Conservation (phyloP, 2,888 invertebrate species). For the Eueremaeus valkanovi region DNA sequence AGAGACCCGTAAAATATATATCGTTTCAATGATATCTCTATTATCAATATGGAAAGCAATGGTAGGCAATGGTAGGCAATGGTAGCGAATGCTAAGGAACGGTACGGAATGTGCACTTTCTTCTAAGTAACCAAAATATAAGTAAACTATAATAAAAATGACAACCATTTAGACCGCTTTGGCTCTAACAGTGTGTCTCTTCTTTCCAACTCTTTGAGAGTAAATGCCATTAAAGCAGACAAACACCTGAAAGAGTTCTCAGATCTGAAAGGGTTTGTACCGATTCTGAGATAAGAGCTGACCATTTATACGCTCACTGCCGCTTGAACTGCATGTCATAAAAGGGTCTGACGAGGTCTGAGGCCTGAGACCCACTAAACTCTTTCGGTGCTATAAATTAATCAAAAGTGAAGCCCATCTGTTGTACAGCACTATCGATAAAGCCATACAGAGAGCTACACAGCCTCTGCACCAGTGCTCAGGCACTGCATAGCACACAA, state of each 20-base stretch:
- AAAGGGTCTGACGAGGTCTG: conserved; percentile 1
- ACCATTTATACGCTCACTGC: conserved; percentile 4
- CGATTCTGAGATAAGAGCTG: not conserved
- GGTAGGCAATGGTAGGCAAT: no score
- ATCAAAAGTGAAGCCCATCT: conserved; percentile 29
- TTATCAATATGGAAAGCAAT: not conserved
- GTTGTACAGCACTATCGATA: not conserved
- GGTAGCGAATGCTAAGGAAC: no score
- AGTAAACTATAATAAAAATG: not conserved
- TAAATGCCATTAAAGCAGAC: not conserved
- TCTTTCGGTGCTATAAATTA: conserved; percentile 20
- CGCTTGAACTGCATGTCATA: not conserved
- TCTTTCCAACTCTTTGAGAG: not conserved
- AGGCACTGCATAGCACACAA: no score
- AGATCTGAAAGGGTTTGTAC: not conserved
- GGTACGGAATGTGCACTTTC: conserved; percentile 1
- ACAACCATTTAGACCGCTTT: no score
- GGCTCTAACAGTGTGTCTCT: no score
- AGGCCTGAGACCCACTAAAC: not conserved
- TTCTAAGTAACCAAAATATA: not conserved
- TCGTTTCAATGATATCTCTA: not conserved
- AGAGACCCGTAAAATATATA: conserved; percentile 17
- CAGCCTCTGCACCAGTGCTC: no score
- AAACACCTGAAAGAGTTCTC: conserved; percentile 12
- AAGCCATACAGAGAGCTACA: not conserved